phyloP scores from a whole-genome alignment of 2,797 vertebrate genomes.

The Crotalus adamanteus region DNA sequence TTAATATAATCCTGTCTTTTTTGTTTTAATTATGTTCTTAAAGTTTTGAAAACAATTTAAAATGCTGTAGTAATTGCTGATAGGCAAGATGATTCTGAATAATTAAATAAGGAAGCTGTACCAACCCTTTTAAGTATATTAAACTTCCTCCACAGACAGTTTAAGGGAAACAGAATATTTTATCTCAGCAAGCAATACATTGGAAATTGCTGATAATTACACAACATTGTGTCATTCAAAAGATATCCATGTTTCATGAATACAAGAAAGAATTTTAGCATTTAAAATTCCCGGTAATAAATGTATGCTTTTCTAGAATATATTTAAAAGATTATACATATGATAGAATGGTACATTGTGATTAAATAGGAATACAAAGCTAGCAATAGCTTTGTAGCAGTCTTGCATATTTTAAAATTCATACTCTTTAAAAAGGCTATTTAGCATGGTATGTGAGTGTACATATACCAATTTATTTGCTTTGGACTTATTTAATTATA shows the following conservation, averaged over 20 bases:
- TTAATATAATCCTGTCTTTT: conserved; percentile 60
- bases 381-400: conserved; percentile 31
- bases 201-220: conserved; percentile 64
- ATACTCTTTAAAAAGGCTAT: background rate
- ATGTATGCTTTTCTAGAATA: conserved; percentile 34
- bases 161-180: conserved; percentile 69
- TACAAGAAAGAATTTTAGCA: conserved; percentile 60
- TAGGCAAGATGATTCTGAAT: conserved; percentile 66
- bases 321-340: conserved; percentile 32
- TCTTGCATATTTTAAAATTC: conserved; percentile 25
- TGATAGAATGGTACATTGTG: conserved; percentile 22
- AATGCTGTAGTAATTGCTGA: conserved; percentile 71
- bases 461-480: conserved; percentile 41
- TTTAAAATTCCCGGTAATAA: conserved; percentile 49
- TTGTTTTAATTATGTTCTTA: conserved; percentile 69
- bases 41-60: conserved; percentile 72
- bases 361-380: conserved; percentile 39
- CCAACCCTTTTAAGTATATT: conserved; percentile 69
- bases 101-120: conserved; percentile 65
- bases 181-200: conserved; percentile 69
- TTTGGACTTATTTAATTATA: conserved; percentile 29
- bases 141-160: conserved; percentile 67
- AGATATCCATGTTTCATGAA: conserved; percentile 62
- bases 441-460: conserved; percentile 9
- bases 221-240: conserved; percentile 50